Evolutionary conservation across 1,140 invertebrate species (phyloP), one percentile per base, ranked within the genome.

Genomic region (Drosophila triauraria): DNA sequence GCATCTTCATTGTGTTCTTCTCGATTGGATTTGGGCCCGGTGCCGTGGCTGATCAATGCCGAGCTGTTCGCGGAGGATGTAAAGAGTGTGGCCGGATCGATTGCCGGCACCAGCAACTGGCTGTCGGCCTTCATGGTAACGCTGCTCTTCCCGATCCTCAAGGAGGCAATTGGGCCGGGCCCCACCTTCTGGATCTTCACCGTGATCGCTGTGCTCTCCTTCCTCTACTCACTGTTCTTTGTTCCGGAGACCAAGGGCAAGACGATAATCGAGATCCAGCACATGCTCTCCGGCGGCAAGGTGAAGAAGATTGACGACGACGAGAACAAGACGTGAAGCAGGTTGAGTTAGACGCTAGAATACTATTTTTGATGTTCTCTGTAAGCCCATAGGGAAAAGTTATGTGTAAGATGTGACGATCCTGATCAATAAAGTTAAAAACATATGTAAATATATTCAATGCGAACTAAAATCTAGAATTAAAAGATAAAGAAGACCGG

Each of bases 81-180:
- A 15, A 96, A 97, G 63, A 96, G 96, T 75, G 94, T 97, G 38
- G 96, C 96, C 30, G 93, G 94, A 80, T 95, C 96, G 0, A 94
- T 97, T 80, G 96, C 96, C 4, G 96, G 96, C 44, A 94, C 95
- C 12, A 95, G 96, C 75, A 98, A 97, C 82, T 96, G 97, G 95
- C 80, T 96, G 4, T 95, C 95, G 61, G 97, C 96, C 54, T 98
- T 98, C 92, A 74, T 97, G 10, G 95, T 98, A 1, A 98, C 98
- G 17, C 96, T 96, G 67, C 93, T 94, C 0, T 95, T 94, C 68
- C 94, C 83, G 9, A 51, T 91, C 40, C 27, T 92, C 13, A 90
- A 84, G 62, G 58, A 68, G 2, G 9, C 44, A 2, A 91, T 95
- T 32, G 93, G 93, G 0, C 93, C 95, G 13, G 95, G 96, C 20